Base-by-base conservation (phyloP, 2,797 vertebrate genomes). In the Sebastes umbrosus region DNA sequence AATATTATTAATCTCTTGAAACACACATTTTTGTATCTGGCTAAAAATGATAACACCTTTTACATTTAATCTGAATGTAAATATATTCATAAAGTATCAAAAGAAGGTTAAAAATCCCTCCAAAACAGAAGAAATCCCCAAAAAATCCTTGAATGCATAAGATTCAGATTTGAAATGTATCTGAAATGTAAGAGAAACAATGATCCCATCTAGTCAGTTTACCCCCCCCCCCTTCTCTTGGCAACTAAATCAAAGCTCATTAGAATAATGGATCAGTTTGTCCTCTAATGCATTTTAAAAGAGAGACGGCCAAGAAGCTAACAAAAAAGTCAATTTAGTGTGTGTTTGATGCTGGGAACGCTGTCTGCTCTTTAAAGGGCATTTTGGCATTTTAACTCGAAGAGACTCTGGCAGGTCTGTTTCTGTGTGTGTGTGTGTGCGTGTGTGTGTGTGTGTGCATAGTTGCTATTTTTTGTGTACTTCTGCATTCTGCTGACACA, bases 321-420 rank as follows among this genome's bases (percentile, higher is more conserved):
- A 63, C 43, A 55, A 72, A 32, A 39, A 13, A 70, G 46, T 79
- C 31, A 7, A 54, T 77, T 36, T 3, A 10, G 24, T 34, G 27
- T 34, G 27, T 32, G 72, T 84, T 77, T 85, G 69, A 67, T 24
- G 29, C 73, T 69, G 60, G 63, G 57, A 84, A 65, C 1, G 10
- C 57, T 80, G 54, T 25, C 77, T 73, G 84, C 70, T 84, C 75
- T 83, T 88, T 78, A 82, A 88, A 90, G 77, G 73, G 22, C 75
- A 71, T 78, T 84, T 77, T 75, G 75, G 71, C 80, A 62, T 88
- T 86, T 88, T 57, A 80, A 52, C 66, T 59, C 63, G 34, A 57
- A 82, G 75, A n/a, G 64, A 82, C 31, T 66, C 43, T 69, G 82
- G n/a, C 64, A 72, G 25, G 65, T 73, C 57, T 22, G n/a, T 52